Base-by-base conservation (phyloP, 2,797 vertebrate species). In the Poeciliopsis turneri region DNA sequence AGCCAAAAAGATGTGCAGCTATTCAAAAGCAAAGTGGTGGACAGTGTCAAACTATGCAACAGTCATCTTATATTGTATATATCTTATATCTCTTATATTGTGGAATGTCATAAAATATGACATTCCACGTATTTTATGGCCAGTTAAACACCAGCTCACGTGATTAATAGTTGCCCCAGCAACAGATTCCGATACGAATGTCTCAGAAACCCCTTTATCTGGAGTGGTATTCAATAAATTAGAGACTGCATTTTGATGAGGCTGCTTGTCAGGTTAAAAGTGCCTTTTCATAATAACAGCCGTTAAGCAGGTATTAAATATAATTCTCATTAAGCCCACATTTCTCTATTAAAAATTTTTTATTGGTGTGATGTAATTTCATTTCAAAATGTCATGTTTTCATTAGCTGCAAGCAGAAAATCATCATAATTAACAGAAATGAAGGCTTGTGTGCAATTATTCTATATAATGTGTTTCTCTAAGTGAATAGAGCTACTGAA, bases 1-100 rank as follows among this genome's bases (percentile, higher is more conserved):
- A 30, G 30, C 30, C 30, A 99, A 78, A 97, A 98, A 90, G 98
- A 99, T 78, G 92, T 99, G 79, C 98, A 99, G 72, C 95, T 98
- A 81, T 99, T 99, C 92, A 99, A 99, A 95, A 98, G 96, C 87
- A 99, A 99, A 95, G 98, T 99, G 89, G 95, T 99, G 57, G 98
- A 99, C 86, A 98, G 97, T 69, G 97, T 99, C 84, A 98, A 95
- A 93, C 94, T 98, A 93, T 99, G 98, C 96, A 97, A 98, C 92
- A 98, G 97, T 93, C 97, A 96, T 91, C 95, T 99, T 85, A 30
- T 30, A 30, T 30, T 30, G 30, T 30, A 30, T 30, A 30, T 30
- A 30, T 30, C 30, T 30, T 30, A 30, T 30, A 30, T 30, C 1
- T 30, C 30, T 30, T 30, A 30, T 30, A 30, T 30, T 30, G 30